Conservation (phyloP, 2,888 invertebrate genomes). For the Drosophila conformis region DNA sequence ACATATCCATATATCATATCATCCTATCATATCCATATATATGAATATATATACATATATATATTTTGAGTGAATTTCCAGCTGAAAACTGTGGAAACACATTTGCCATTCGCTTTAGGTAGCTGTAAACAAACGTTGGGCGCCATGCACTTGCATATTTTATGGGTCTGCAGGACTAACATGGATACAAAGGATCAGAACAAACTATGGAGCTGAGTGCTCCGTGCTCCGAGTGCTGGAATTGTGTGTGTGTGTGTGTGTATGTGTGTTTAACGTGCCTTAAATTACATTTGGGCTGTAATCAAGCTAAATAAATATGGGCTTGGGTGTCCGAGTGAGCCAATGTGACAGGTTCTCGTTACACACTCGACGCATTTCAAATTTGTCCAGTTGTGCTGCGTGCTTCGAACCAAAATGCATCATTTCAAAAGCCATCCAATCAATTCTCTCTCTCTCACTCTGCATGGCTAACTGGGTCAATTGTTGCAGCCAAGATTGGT, state of each 20-base stretch:
- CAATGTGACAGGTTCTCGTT: slow-evolving; percentile 60
- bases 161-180: slow-evolving; percentile 30
- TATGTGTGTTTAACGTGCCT: slow-evolving; percentile 69
- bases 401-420: slow-evolving; percentile 22
- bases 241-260: slow-evolving; percentile 50
- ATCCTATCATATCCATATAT: not conserved
- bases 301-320: slow-evolving; percentile 76
- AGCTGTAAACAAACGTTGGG: slow-evolving; percentile 44
- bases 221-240: slow-evolving; percentile 32
- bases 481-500: slow-evolving; percentile 44
- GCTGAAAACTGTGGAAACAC: slow-evolving; percentile 17
- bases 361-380: slow-evolving; percentile 57
- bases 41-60: not conserved
- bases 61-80: not conserved
- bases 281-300: slow-evolving; percentile 80
- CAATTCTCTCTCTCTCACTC: not conserved
- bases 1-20: not conserved
- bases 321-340: slow-evolving; percentile 21
- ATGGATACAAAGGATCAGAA: not conserved
- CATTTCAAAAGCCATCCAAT: slow-evolving; percentile 3
- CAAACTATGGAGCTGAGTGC: slow-evolving; percentile 11
- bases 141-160: slow-evolving; percentile 69
- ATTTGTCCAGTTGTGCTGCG: slow-evolving; percentile 19
- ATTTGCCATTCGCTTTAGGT: slow-evolving; percentile 26
- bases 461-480: slow-evolving; percentile 62